Evolutionary conservation across 2,113 vertebrate genomes (phyloP).

Genomic region (Tympanuchus pallidicinctus): DNA sequence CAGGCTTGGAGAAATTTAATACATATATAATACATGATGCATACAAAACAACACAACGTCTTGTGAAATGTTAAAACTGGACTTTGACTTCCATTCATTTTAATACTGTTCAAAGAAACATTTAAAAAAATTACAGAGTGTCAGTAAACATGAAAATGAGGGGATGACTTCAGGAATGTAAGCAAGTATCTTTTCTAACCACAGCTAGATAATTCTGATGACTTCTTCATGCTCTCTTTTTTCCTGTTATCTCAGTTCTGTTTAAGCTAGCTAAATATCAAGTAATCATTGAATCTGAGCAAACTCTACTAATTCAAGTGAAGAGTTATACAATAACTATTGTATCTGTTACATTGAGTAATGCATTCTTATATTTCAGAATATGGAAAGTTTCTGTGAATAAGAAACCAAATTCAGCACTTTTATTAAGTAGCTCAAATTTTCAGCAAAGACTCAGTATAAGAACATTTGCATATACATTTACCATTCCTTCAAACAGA

Average conservation of each 20-base stretch:
- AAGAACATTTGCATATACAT: neutral
- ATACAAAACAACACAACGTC: neutral
- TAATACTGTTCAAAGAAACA: neutral
- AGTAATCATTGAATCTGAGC: fast-evolving
- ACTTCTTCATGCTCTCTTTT: neutral
- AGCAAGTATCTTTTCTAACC: neutral
- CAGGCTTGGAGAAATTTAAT: neutral
- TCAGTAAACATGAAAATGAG: constrained; percentile 5
- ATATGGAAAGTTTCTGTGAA: neutral
- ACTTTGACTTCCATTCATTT: neutral
- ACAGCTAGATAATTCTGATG: neutral
- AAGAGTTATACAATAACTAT: neutral
- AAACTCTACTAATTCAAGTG: neutral
- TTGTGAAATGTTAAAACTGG: neutral
- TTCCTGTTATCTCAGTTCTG: neutral
- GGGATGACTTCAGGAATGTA: neutral
- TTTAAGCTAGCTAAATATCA: neutral
- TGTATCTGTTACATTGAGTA: neutral
- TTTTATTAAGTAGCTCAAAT: neutral
- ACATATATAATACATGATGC: neutral
- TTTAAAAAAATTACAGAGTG: neutral
- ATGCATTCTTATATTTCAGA: neutral
- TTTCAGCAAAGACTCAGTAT: neutral
- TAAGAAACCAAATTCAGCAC: neutral
- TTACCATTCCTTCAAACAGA: neutral